A percentile compares a stretch with the other conserved stretches of the same genome.
Evolutionary conservation across 2,797 vertebrate genomes (phyloP).

Genomic region (Characodon lateralis): DNA sequence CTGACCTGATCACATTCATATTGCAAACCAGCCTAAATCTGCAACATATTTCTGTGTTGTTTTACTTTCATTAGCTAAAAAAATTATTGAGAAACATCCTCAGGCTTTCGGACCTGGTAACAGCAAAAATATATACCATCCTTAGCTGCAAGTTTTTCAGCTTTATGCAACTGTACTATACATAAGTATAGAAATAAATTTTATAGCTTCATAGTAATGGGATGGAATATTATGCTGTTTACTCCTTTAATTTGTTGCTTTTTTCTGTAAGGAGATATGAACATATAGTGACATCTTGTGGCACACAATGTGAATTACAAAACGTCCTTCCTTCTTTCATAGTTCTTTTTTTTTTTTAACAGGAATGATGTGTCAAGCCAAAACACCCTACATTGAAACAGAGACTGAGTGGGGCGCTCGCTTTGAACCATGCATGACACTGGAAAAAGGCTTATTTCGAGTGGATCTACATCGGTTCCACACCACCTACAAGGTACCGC

Average conservation of each 20-base stretch:
- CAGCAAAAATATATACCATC: not conserved
- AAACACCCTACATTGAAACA: conserved; percentile 42
- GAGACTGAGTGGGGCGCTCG: conserved; percentile 55
- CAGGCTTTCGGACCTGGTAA: not conserved
- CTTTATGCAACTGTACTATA: not conserved
- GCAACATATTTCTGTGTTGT: too few species aligned
- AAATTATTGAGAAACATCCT: too few species aligned
- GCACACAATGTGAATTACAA: conserved; percentile 14
- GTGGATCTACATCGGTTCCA: conserved; percentile 50
- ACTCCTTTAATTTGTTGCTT: not conserved
- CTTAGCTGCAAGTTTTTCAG: not conserved
- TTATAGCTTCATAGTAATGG: not conserved
- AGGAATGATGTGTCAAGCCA: conserved; percentile 48
- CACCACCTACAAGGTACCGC: conserved; percentile 46
- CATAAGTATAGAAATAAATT: not conserved
- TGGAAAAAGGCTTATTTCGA: conserved; percentile 53
- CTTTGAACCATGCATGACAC: conserved; percentile 47
- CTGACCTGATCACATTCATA: too few species aligned
- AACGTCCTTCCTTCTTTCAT: too few species aligned
- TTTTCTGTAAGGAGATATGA: not conserved
- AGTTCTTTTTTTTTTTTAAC: not conserved
- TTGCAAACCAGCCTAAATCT: too few species aligned
- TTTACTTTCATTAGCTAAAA: too few species aligned
- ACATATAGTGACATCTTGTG: conserved; percentile 37
- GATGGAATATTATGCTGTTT: not conserved